Conservation (phyloP, 2,113 vertebrate species). For the Seriola quinqueradiata region DNA sequence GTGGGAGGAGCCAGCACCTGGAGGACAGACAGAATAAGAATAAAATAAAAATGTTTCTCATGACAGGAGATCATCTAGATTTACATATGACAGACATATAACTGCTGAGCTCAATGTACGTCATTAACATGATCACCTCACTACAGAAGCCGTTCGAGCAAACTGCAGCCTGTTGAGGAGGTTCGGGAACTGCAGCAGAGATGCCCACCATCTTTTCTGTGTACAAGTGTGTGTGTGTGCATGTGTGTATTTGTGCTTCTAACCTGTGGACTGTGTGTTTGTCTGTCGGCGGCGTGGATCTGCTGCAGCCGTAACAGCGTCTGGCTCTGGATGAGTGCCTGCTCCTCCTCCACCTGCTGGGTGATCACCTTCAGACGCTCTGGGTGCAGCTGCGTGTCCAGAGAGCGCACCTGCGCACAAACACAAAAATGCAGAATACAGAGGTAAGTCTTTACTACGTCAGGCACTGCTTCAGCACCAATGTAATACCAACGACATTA, state of each 20-base stretch:
- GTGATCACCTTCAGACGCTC: slow-evolving; percentile 99
- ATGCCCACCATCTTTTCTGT: background rate
- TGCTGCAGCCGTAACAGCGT: slow-evolving; percentile 87
- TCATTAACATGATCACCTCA: background rate
- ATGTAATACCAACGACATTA: background rate
- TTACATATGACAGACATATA: no score
- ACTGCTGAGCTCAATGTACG: background rate
- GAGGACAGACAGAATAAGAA: slow-evolving; percentile 7
- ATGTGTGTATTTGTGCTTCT: slow-evolving; percentile 46
- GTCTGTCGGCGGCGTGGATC: slow-evolving; percentile 87
- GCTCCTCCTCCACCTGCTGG: slow-evolving; percentile 97
- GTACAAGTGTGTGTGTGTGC: background rate
- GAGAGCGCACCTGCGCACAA: slow-evolving; percentile 88
- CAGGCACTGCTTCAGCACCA: background rate
- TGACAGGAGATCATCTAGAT: background rate
- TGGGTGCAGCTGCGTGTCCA: slow-evolving; percentile 96
- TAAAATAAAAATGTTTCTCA: background rate
- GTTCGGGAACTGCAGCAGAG: background rate
- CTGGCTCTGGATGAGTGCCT: slow-evolving; percentile 90
- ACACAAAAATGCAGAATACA: background rate
- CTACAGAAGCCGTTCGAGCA: no score
- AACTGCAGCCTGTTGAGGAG: background rate
- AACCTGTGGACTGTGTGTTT: slow-evolving; percentile 89
- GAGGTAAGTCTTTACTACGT: background rate
- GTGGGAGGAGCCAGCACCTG: slow-evolving; percentile 88